Conservation (phyloP, 1,140 invertebrate genomes). For the Eriosoma lanigerum region DNA sequence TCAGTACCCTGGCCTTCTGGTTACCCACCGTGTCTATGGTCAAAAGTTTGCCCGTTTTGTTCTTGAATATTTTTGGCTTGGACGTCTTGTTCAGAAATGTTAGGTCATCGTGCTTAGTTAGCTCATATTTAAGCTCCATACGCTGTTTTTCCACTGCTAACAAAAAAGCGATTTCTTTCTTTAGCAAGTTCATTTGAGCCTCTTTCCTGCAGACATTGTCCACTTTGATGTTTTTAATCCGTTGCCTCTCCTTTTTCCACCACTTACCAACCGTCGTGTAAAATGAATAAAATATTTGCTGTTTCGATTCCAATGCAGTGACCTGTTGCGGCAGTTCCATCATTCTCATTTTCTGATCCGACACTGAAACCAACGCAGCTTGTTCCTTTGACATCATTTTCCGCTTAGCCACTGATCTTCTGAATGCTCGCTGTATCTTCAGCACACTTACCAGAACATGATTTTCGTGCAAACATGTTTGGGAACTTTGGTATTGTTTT, state of each 20-base stretch:
- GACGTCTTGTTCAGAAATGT: slow-evolving; percentile 66
- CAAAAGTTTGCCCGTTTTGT: slow-evolving; percentile 63
- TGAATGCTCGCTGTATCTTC: slow-evolving; percentile 26
- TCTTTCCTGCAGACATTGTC: slow-evolving; percentile 62
- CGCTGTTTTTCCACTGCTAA: slow-evolving; percentile 65
- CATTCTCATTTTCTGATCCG: background rate
- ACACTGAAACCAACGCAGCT: background rate
- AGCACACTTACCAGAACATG: background rate
- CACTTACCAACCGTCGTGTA: slow-evolving; percentile 67
- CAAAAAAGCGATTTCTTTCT: slow-evolving; percentile 68
- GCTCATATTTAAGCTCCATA: slow-evolving; percentile 62
- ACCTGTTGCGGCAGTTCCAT: background rate
- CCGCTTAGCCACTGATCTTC: background rate
- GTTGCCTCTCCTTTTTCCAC: slow-evolving; percentile 64
- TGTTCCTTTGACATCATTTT: background rate
- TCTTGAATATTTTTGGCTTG: slow-evolving; percentile 65
- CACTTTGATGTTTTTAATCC: slow-evolving; percentile 63
- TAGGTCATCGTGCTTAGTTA: slow-evolving; percentile 61
- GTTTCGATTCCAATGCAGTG: slow-evolving; percentile 58
- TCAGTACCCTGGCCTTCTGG: slow-evolving; percentile 66
- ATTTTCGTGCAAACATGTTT: background rate
- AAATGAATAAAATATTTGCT: slow-evolving; percentile 67
- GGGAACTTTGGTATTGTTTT: background rate
- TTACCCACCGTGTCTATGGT: slow-evolving; percentile 68
- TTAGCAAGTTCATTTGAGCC: slow-evolving; percentile 64